Evolutionary conservation across 2,113 vertebrate species (phyloP), one percentile per base, ranked within the genome.

Genomic region (Micronycteris hirsuta): DNA sequence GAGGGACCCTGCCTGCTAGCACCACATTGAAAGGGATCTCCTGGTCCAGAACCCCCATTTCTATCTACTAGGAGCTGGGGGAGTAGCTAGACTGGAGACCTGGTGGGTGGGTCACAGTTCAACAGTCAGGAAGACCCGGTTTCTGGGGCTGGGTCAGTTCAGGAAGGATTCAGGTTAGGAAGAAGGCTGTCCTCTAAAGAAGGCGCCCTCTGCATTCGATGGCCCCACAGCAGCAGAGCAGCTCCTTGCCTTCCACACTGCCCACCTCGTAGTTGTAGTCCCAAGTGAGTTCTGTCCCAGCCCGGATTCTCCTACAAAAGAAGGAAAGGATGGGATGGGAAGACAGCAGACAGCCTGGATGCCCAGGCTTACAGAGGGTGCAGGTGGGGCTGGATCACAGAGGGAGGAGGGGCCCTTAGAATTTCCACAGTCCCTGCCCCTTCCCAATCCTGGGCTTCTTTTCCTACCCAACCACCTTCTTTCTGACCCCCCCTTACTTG

Each of bases 221-320:
- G 92, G 99, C 99, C 16, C 99, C 99, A 0, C 99, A 99, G 98
- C 99, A 99, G 98, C 99, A 99, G n/a, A 99, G 99, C 80, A 99
- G 99, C 97, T 99, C 99, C 89, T 99, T 99, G 71, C 99, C 99
- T 94, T 99, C 99, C 97, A 99, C 99, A 0, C 99, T 99, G 94
- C 99, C 99, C 6, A 99, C 99, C 96, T 99, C 99, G 0, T 99
- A 99, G 98, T 99, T 99, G 96, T 99, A 99, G 97, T 99, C 99
- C 99, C 99, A 99, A 0, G 99, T 99, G 71, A 99, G 99, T 96
- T 99, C 99, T 0, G 99, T 99, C 41, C 99, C 99, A 0, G 99
- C 99, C 5, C 99, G 98, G 93, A 99, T 99, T 65, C 99, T 98
- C 98, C 99, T 99, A 97, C 1, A 89, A 1, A 94, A 38, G 1